Base-by-base conservation (phyloP, 2,888 invertebrate genomes). In the Lasius platythorax region DNA sequence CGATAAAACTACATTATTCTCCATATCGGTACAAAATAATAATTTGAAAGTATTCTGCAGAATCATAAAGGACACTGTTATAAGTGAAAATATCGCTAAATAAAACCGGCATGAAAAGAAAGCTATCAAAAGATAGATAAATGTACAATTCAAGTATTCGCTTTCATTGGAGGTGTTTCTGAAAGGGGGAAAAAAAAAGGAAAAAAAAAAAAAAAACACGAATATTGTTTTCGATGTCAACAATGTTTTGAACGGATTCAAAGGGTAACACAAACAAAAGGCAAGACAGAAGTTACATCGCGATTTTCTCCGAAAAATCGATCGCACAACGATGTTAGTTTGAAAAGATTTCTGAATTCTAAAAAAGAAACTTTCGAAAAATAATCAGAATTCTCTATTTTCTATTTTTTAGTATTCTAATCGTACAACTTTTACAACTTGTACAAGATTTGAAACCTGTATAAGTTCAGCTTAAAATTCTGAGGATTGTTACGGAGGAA, bases 231-330 rank as follows among this genome's bases (percentile, higher is more conserved):
- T 53, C n/a, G 18, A 66, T 67, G 12, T 30, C 9, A 56, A 40
- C n/a, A n/a, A 23, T 70, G 15, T 76, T 66, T 30, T 53, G 53
- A 40, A 53, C n/a, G 40, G 11, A 78, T 68, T 56, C 18, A 30
- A 68, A 67, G 11, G 18, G 5, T 5, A 56, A 43, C 1, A 12
- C 53, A 76, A 40, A 28, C 28, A 53, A 67, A 68, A 56, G 40
- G 12, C 3, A 64, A 53, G 12, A 50, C 9, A n/a, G 28, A 28
- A 56, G n/a, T 75, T 63, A 67, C 18, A 18, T 67, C 8, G 3
- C 4, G 5, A 53, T 56, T 78, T n/a, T 56, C 8, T 56, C 12
- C 8, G 37, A 64, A 2, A 50, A 50, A 37, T 64, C 46, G 15
- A 46, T 56, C n/a, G n/a, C 23, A 2, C 5, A 40, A 56, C 5